phyloP scores from a whole-genome alignment of 2,113 vertebrate genomes.

The Pheucticus melanocephalus region DNA sequence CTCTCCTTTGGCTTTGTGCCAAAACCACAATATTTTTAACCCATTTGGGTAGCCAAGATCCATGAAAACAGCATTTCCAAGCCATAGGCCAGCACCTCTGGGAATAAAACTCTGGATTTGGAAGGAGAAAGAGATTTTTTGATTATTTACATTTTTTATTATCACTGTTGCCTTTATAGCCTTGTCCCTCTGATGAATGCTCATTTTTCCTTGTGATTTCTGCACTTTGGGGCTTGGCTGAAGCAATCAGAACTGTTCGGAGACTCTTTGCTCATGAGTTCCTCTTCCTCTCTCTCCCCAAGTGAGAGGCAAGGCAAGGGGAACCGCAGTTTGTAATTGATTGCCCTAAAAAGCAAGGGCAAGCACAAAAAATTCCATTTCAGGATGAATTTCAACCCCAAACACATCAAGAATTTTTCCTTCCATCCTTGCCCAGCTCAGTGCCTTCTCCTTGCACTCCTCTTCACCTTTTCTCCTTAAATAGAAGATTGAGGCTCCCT shows the following conservation, averaged over 20 bases:
- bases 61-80: conserved; percentile 4
- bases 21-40: background rate
- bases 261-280: background rate
- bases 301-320: background rate
- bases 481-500: conserved; percentile 52
- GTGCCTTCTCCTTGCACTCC: background rate
- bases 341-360: background rate
- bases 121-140: background rate
- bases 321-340: background rate
- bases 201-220: background rate
- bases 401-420: background rate
- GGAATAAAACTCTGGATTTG: background rate
- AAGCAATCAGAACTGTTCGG: background rate
- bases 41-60: conserved; percentile 5
- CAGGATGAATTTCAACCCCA: background rate
- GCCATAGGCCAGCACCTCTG: background rate
- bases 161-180: background rate
- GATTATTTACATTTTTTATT: background rate
- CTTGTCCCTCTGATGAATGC: background rate
- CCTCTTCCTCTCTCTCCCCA: background rate
- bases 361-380: background rate
- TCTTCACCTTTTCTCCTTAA: conserved; percentile 32
- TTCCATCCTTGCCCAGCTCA: background rate
- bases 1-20: rapidly evolving
- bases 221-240: background rate